A percentile compares a stretch with the other conserved stretches of the same genome.
Evolutionary conservation across 2,888 invertebrate species (phyloP).

Genomic region (Kryphioiulus occultus): DNA sequence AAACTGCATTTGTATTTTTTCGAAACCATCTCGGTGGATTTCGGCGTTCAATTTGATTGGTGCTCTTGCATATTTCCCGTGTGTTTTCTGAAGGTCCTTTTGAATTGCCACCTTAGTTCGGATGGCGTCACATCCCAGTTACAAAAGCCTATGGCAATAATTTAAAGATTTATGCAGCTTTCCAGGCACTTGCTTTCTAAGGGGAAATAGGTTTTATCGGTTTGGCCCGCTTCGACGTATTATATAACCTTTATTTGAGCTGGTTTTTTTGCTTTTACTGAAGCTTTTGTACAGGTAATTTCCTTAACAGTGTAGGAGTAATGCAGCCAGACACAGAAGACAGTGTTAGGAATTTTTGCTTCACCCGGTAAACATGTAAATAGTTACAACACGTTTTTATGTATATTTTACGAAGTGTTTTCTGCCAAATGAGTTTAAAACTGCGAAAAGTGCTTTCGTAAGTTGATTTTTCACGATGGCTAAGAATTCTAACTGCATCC

Average conservation of each 20-base stretch:
- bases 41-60: constrained; percentile 29
- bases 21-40: constrained; percentile 30
- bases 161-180: constrained; percentile 40
- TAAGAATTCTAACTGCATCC: too few species aligned
- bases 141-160: constrained; percentile 15
- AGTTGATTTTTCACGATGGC: too few species aligned
- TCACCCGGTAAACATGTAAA: too few species aligned
- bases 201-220: constrained; percentile 38
- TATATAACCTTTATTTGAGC: not conserved
- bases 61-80: constrained; percentile 38
- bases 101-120: constrained; percentile 28
- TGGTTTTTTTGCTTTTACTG: not conserved
- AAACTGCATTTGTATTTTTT: constrained; percentile 39
- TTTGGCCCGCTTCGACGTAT: constrained; percentile 11
- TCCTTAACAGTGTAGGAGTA: not conserved
- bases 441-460: too few species aligned
- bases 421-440: too few species aligned
- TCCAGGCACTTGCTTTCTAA: constrained; percentile 26
- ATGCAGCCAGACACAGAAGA: not conserved
- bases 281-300: not conserved
- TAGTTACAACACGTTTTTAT: too few species aligned
- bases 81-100: constrained; percentile 23
- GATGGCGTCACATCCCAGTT: not conserved
- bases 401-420: too few species aligned
- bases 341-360: too few species aligned